Percentiles rank a stretch among this genome's conserved stretches.
Evolutionary conservation across 2,113 vertebrate genomes (phyloP).

Genomic region (Copsychus sechellarum): DNA sequence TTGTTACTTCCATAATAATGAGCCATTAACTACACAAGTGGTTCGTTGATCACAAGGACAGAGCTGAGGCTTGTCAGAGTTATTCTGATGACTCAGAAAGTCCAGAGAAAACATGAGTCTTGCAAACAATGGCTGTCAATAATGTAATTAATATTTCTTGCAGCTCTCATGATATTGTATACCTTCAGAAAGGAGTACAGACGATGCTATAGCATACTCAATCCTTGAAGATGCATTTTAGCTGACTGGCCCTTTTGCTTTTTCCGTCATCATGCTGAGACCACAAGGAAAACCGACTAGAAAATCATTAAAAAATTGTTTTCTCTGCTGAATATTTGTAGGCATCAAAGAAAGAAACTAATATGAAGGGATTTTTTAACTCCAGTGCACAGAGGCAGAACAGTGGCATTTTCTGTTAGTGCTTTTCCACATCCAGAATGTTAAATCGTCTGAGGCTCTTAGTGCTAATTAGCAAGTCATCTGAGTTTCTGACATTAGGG

Average conservation of each 20-base stretch:
- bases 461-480: background rate
- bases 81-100: background rate
- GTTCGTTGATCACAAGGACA: background rate
- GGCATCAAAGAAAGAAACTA: background rate
- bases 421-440: background rate
- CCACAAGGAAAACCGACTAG: background rate
- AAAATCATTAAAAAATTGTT: background rate
- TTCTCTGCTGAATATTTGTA: background rate
- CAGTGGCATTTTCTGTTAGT: background rate
- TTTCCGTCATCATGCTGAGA: background rate
- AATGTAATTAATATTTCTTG: background rate
- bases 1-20: background rate
- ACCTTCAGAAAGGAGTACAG: background rate
- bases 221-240: background rate
- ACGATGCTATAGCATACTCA: background rate
- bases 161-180: background rate
- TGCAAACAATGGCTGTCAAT: background rate
- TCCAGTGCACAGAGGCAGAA: background rate
- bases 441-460: background rate
- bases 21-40: background rate
- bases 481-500: background rate
- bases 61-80: background rate
- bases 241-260: background rate
- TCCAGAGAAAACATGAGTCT: background rate
- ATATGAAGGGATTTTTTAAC: background rate